Conservation (phyloP, 2,797 vertebrate species). For the Pseudotriccus pelzelni region DNA sequence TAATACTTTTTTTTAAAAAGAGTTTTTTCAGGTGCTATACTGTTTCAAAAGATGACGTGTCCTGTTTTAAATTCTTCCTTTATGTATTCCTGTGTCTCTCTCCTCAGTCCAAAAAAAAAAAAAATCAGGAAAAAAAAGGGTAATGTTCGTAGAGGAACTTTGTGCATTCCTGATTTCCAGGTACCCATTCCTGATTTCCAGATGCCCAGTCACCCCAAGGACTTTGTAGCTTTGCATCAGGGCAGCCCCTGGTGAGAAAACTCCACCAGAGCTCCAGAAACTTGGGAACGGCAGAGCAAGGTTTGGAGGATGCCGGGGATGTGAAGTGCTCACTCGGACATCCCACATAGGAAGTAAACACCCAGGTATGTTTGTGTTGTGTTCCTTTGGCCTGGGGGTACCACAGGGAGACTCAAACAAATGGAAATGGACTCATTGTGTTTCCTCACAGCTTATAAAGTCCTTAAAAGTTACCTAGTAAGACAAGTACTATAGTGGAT, state of each 20-base stretch:
- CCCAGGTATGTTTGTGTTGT: not conserved
- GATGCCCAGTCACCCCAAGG: not conserved
- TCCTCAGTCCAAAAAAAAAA: not conserved
- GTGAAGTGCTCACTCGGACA: not conserved
- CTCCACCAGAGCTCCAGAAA: not conserved
- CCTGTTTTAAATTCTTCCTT: not conserved
- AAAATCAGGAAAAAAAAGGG: not conserved
- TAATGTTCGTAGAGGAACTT: not conserved
- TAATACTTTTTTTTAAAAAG: accelerated
- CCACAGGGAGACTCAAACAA: not conserved
- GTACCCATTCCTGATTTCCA: not conserved
- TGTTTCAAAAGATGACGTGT: not conserved
- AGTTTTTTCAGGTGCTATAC: not conserved
- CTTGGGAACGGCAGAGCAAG: not conserved
- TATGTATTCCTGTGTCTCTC: not conserved
- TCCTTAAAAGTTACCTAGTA: not conserved
- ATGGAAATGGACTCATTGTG: not conserved
- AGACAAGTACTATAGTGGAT: not conserved
- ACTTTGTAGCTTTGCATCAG: not conserved
- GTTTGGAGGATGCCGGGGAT: not conserved
- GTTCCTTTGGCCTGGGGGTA: not conserved
- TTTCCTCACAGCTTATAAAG: not conserved
- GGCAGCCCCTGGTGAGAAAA: not conserved
- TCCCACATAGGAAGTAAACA: too few relatives aligned
- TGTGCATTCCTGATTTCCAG: not conserved